Percentiles rank a stretch among this genome's conserved stretches.
phyloP scores from a whole-genome alignment of 2,888 invertebrate genomes.

The Dicyrtoma fusca region DNA sequence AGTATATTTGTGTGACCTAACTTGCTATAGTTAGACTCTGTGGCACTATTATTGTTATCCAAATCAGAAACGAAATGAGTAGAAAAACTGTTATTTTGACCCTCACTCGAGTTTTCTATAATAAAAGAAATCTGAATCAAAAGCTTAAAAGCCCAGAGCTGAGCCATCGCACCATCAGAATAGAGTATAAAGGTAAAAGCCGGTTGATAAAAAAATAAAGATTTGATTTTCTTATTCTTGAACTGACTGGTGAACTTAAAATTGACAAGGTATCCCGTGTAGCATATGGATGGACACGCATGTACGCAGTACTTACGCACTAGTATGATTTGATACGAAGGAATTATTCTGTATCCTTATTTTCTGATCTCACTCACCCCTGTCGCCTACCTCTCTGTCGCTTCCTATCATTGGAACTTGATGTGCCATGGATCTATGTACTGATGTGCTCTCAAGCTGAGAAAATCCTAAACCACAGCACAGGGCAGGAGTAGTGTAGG shows the following conservation, averaged over 20 bases:
- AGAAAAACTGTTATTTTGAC: too few species aligned
- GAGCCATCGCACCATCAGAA: neutral
- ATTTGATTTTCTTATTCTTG: neutral
- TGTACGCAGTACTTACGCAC: neutral
- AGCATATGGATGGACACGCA: neutral
- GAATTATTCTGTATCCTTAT: neutral
- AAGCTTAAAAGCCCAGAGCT: too few species aligned
- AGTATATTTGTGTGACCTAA: too few species aligned
- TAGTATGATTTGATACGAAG: too few species aligned
- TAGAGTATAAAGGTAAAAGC: neutral
- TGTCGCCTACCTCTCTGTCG: too few species aligned
- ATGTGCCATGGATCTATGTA: too few species aligned
- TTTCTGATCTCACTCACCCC: neutral
- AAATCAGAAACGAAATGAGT: too few species aligned
- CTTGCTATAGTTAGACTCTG: too few species aligned
- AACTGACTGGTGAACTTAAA: neutral
- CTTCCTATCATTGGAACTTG: too few species aligned
- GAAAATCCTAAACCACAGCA: conserved; percentile 28
- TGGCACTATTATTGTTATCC: too few species aligned
- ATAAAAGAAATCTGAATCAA: too few species aligned
- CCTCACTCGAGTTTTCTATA: too few species aligned
- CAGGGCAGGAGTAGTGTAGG: conserved; percentile 21
- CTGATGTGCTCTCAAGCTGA: conserved; percentile 13
- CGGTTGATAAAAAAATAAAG: conserved; percentile 7
- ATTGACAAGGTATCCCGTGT: neutral